These are phyloP conservation scores for Ceratosolen solmsi DNA, from an alignment of 1,140 invertebrate species.

Conservation along the genomic window DNA sequence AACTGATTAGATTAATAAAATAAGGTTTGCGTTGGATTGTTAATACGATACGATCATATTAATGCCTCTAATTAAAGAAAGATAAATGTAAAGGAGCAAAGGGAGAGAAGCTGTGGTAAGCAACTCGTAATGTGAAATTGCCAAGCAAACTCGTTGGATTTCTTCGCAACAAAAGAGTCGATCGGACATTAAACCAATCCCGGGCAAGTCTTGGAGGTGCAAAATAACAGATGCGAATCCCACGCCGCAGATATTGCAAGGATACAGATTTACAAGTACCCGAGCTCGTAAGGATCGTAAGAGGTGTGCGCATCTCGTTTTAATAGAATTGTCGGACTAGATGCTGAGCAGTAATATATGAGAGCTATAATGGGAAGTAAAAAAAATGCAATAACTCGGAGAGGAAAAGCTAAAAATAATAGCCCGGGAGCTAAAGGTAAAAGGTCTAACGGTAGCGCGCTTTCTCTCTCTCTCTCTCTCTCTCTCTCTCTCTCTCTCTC, in stretches of 20 bases:
- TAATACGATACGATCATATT: no score
- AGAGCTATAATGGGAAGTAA: not conserved
- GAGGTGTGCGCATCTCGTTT: not conserved
- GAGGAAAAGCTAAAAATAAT: not conserved
- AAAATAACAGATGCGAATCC: constrained; percentile 3
- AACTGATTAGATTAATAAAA: no score
- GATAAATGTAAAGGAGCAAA: not conserved
- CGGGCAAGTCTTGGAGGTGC: not conserved
- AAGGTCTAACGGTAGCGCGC: constrained; percentile 8
- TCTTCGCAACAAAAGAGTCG: not conserved
- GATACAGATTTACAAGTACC: constrained; percentile 5
- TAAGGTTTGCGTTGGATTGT: no score
- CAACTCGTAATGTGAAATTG: not conserved
- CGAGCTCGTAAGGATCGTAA: not conserved
- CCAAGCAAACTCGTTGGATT: not conserved
- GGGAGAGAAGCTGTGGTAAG: not conserved
- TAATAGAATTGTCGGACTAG: constrained; percentile 20
- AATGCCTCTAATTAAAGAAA: not conserved
- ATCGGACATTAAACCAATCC: not conserved
- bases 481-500: not conserved
- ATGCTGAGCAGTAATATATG: not conserved
- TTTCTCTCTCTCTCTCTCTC: not conserved
- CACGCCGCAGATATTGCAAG: not conserved
- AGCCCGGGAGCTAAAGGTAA: not conserved
- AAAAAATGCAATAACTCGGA: not conserved